These are phyloP conservation scores for Pipistrellus pygmaeus DNA, from an alignment of 2,797 vertebrate genomes.

Conservation along the genomic window DNA sequence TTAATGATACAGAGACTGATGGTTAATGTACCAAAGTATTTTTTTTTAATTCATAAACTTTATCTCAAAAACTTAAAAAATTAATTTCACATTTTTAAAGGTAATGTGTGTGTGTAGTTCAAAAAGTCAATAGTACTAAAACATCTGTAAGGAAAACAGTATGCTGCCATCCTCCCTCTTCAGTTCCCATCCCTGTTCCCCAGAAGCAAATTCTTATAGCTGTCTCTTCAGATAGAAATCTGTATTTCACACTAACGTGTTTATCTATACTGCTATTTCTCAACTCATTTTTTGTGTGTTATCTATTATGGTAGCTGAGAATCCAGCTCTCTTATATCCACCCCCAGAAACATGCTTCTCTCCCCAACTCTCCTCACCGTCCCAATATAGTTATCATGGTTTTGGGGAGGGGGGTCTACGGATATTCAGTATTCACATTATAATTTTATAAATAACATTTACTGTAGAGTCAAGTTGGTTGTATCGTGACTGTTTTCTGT, in stretches of 20 bases:
- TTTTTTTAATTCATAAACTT: constrained; percentile 47
- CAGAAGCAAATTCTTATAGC: not conserved
- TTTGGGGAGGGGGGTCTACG: not conserved
- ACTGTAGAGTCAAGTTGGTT: not conserved
- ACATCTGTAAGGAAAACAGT: not conserved
- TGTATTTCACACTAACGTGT: not conserved
- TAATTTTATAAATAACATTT: not conserved
- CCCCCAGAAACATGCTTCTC: not conserved
- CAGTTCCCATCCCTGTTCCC: not conserved
- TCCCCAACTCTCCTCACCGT: not conserved
- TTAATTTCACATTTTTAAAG: not conserved
- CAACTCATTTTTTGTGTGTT: not conserved
- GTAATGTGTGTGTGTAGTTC: not conserved
- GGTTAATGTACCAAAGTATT: not conserved
- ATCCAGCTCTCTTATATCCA: not conserved
- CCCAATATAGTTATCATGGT: not conserved
- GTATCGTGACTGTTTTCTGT: not conserved
- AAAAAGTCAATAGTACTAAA: not conserved
- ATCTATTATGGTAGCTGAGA: not conserved
- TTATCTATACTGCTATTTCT: not conserved
- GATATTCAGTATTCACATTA: not conserved
- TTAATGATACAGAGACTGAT: not conserved
- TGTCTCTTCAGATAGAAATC: not conserved
- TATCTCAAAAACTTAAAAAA: constrained; percentile 43
- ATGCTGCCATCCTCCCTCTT: not conserved